Evolutionary conservation across 2,797 vertebrate species (phyloP).

Genomic region (Petrocephalus schoutedeni): DNA sequence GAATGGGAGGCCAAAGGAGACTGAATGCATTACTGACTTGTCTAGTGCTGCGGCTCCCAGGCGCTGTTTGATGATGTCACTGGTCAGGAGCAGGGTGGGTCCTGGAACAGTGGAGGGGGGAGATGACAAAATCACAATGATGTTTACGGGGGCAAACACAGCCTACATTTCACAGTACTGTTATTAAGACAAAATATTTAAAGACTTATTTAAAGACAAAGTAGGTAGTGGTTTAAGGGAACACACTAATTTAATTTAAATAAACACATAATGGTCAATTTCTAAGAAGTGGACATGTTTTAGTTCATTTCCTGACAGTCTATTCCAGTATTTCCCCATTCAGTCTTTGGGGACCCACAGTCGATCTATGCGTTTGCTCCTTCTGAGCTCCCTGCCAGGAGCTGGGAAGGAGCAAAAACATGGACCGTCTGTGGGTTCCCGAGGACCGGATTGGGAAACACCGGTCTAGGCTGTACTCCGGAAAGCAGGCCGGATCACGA

Average conservation of each 20-base stretch:
- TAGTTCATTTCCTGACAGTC: neutral
- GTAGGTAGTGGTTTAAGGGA: neutral
- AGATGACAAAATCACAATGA: neutral
- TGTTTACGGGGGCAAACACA: neutral
- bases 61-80: conserved; percentile 82
- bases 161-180: neutral
- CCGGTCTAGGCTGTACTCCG: neutral
- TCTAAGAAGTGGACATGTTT: neutral
- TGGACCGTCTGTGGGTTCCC: too few species aligned
- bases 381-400: too few species aligned
- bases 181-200: neutral
- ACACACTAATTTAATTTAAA: neutral
- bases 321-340: too few species aligned
- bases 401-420: too few species aligned
- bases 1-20: neutral
- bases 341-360: too few species aligned
- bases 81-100: conserved; percentile 81
- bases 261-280: neutral
- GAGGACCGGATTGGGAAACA: too few species aligned
- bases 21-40: conserved; percentile 62
- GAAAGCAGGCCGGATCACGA: neutral
- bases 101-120: conserved; percentile 54
- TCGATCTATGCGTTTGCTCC: too few species aligned
- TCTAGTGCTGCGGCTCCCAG: conserved; percentile 84
- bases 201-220: neutral